These are phyloP conservation scores for Campoletis sonorensis DNA, from an alignment of 1,140 invertebrate species.

Conservation along the genomic window DNA sequence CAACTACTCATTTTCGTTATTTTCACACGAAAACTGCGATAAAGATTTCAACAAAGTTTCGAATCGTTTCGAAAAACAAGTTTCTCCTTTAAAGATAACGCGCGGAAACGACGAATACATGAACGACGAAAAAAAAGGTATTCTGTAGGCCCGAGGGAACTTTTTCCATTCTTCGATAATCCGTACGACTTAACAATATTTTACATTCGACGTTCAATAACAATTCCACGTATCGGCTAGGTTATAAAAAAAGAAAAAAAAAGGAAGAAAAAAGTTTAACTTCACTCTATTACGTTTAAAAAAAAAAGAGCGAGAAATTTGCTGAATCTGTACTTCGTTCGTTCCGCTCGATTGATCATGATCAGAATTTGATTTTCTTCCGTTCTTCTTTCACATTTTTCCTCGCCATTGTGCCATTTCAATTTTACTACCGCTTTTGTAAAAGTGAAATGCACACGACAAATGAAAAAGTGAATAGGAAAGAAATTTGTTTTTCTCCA, in stretches of 20 bases:
- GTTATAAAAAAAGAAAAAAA: constrained; percentile 5
- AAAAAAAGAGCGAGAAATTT: not conserved
- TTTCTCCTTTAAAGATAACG: no score
- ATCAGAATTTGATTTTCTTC: constrained; percentile 31
- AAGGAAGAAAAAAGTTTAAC: not conserved
- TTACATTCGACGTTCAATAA: constrained; percentile 18
- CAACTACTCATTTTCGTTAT: no score
- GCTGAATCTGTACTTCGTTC: constrained; percentile 8
- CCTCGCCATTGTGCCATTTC: constrained; percentile 46
- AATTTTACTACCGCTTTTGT: constrained; percentile 64
- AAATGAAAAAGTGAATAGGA: constrained; percentile 30
- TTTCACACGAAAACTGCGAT: no score
- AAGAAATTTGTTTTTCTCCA: not conserved
- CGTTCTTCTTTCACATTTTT: not conserved
- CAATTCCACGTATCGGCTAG: constrained; percentile 20
- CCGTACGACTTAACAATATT: constrained; percentile 29
- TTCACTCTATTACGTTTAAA: not conserved
- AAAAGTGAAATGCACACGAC: constrained; percentile 58
- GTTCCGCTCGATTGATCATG: not conserved
- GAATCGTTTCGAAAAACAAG: no score
- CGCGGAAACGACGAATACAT: not conserved
- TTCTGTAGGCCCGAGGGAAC: not conserved
- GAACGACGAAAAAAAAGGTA: not conserved
- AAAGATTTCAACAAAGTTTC: no score
- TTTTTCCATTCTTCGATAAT: not conserved